These are phyloP conservation scores for Liparis tanakae DNA, from an alignment of 2,797 vertebrate species.

Conservation along the genomic window DNA sequence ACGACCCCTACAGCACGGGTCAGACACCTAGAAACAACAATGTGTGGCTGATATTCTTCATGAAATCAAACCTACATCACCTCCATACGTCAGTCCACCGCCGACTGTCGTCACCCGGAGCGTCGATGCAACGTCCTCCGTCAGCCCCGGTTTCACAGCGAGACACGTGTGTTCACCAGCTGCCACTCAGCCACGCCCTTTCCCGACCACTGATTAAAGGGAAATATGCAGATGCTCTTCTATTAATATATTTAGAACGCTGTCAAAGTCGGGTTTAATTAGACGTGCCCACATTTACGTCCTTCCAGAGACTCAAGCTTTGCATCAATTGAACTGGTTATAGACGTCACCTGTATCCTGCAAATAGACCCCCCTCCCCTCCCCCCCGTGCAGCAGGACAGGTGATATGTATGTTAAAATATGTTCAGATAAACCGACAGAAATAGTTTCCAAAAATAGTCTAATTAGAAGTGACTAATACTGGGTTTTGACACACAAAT, in stretches of 20 bases:
- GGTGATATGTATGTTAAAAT: not conserved
- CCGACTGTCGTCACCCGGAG: not conserved
- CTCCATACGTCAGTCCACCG: not conserved
- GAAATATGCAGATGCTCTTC: slow-evolving; percentile 37
- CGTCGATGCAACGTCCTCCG: slow-evolving; percentile 13
- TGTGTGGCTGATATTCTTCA: not conserved
- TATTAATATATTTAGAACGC: slow-evolving; percentile 6
- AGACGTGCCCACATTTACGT: slow-evolving; percentile 1
- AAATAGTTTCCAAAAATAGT: not conserved
- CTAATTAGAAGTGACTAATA: slow-evolving; percentile 25
- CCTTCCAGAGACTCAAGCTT: slow-evolving; percentile 8
- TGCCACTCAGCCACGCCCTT: slow-evolving; percentile 37
- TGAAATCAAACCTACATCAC: slow-evolving; percentile 2
- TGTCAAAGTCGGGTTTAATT: slow-evolving; percentile 18
- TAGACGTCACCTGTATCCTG: slow-evolving; percentile 17
- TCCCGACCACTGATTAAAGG: slow-evolving; percentile 8
- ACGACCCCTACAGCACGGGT: not conserved
- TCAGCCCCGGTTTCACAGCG: slow-evolving; percentile 18
- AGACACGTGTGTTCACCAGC: slow-evolving; percentile 51
- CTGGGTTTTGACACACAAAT: slow-evolving; percentile 10
- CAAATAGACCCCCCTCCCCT: not conserved
- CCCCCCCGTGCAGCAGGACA: not conserved
- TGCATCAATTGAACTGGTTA: slow-evolving; percentile 5
- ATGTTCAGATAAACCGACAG: not conserved
- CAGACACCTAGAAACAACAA: not conserved